Percentiles rank a stretch among this genome's conserved stretches.
phyloP scores from a whole-genome alignment of 2,888 invertebrate species.

The Drosophila siamana region DNA sequence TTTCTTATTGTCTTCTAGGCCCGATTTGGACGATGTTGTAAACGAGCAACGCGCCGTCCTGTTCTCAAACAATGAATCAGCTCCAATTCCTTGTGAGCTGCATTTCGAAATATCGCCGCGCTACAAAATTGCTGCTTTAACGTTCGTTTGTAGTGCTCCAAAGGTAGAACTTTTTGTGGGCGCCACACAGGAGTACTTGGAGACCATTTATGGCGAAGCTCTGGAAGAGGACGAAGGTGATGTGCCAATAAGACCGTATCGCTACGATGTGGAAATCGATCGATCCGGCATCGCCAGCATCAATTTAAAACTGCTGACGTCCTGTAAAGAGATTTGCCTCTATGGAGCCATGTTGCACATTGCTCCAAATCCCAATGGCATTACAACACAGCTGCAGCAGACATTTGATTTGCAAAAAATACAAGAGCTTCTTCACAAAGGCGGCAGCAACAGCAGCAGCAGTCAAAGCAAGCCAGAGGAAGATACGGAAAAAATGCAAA shows the following conservation, averaged over 20 bases:
- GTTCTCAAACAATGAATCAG: constrained; percentile 47
- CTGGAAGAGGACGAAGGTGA: constrained; percentile 62
- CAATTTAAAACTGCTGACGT: constrained; percentile 76
- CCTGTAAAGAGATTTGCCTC: constrained; percentile 78
- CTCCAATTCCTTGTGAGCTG: constrained; percentile 77
- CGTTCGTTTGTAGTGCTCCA: constrained; percentile 78
- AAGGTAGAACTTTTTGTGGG: constrained; percentile 83
- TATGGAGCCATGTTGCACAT: constrained; percentile 81
- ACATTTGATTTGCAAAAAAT: constrained; percentile 80
- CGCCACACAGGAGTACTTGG: constrained; percentile 77
- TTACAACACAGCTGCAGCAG: constrained; percentile 71
- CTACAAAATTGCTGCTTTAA: constrained; percentile 79
- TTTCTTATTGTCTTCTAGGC: constrained; percentile 57
- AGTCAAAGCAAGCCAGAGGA: constrained; percentile 39
- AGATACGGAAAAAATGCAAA: constrained; percentile 75
- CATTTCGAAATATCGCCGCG: constrained; percentile 63
- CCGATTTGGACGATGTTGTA: constrained; percentile 77
- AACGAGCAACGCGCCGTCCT: constrained; percentile 76
- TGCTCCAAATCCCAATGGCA: constrained; percentile 81
- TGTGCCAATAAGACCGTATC: constrained; percentile 64
- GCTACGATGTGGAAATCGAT: constrained; percentile 82
- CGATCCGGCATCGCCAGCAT: constrained; percentile 79
- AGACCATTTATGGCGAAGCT: constrained; percentile 79
- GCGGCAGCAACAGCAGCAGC: constrained; percentile 46
- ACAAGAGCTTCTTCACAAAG: constrained; percentile 71